Base-by-base conservation (phyloP, 2,888 invertebrate genomes). In the Diarsia dahlii region DNA sequence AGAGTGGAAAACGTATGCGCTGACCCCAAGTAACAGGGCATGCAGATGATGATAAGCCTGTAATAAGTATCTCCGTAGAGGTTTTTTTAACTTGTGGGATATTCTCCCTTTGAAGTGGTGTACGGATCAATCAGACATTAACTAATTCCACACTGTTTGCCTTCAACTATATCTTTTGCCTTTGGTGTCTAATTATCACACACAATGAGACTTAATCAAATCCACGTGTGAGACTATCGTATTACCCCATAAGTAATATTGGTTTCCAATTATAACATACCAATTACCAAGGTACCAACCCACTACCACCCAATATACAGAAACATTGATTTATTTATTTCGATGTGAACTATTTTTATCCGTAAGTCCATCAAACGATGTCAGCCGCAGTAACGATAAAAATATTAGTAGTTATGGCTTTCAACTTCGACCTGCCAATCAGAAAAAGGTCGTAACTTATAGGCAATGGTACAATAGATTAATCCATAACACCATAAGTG, bases 341-440 rank as follows among this genome's bases (percentile, higher is more conserved):
- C 39, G 18, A 23, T 23, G 6, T 23, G 28, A 54, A 20, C 39
- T 56, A 56, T 73, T 79, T 63, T 73, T 68, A 73, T 52, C 13
- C 3, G 3, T 45, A 58, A n/a, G 39, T 34, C n/a, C n/a, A 67
- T 63, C 15, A 63, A 50, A 34, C n/a, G 13, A 67, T 66, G 39
- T 50, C 56, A 74, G 34, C 34, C 64, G 6, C 12, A n/a, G 39
- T 52, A 46, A 63, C 52, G 9, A 54, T 65, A 64, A 56, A 60
- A 58, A 58, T 64, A 34, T 56, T 13, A 62, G 48, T 63, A 60
- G 66, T 74, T 70, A 82, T 79, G 54, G 64, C 58, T 74, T 76
- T 71, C 76, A 82, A 83, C 84, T 82, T 76, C 54, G 76, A 80
- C 72, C 82, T 83, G 73, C 80, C 71, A 83, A 83, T 83, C 84